Percentiles rank a stretch among this genome's conserved stretches.
phyloP scores from a whole-genome alignment of 1,140 invertebrate genomes.

The Medauroidea extradentata region DNA sequence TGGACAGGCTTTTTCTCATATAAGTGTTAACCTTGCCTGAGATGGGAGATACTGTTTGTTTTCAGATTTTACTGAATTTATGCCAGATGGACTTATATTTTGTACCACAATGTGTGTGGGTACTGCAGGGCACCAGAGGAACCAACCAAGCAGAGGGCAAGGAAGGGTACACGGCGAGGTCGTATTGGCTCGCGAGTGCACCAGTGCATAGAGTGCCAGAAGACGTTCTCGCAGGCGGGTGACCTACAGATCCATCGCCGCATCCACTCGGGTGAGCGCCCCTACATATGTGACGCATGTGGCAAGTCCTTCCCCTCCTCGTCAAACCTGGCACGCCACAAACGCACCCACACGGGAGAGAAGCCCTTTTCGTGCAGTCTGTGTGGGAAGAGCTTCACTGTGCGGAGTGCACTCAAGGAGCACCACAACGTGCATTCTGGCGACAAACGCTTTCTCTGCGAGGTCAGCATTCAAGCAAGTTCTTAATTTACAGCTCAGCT shows the following conservation, averaged over 20 bases:
- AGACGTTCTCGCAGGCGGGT: conserved; percentile 46
- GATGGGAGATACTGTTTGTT: not conserved
- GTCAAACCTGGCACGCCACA: conserved; percentile 65
- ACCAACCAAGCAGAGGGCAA: not conserved
- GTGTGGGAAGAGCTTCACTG: conserved; percentile 7
- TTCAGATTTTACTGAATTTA: not conserved
- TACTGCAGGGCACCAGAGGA: not conserved
- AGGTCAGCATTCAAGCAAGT: too few relatives aligned
- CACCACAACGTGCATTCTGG: conserved; percentile 11
- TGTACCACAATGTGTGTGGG: not conserved
- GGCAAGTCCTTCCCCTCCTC: conserved; percentile 60
- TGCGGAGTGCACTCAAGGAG: not conserved
- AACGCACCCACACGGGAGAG: conserved; percentile 56
- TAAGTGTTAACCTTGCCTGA: too few relatives aligned
- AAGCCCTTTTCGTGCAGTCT: conserved; percentile 3
- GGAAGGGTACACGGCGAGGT: conserved; percentile 21
- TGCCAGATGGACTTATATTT: not conserved
- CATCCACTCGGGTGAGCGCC: conserved; percentile 58
- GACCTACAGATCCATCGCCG: conserved; percentile 56
- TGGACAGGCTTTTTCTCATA: too few relatives aligned
- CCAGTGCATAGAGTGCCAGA: conserved; percentile 57
- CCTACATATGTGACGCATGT: conserved; percentile 59
- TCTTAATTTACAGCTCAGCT: too few relatives aligned
- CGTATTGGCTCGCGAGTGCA: conserved; percentile 59
- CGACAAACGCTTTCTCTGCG: conserved; percentile 8